Percentiles rank a stretch among this genome's conserved stretches.
Evolutionary conservation across 2,113 vertebrate genomes (phyloP).

Genomic region (Pithys albifrons): DNA sequence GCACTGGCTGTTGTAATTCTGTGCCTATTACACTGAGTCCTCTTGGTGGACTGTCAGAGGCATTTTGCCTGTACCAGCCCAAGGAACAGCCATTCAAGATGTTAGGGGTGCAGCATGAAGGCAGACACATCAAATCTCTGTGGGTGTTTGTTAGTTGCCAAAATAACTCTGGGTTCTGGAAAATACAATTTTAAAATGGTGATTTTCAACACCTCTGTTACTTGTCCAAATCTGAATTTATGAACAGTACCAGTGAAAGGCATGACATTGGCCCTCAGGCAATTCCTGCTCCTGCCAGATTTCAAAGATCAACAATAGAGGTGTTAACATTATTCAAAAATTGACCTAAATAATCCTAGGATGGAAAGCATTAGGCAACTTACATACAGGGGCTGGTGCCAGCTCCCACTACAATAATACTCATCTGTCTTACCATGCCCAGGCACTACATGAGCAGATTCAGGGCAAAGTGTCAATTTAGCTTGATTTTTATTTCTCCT

Average conservation of each 20-base stretch:
- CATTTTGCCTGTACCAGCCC: neutral
- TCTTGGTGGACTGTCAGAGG: neutral
- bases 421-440: neutral
- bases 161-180: slow-evolving; percentile 3
- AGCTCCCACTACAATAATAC: neutral
- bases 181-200: neutral
- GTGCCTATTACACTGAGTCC: accelerated
- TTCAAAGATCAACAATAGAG: slow-evolving; percentile 31
- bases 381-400: neutral
- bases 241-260: neutral
- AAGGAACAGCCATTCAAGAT: neutral
- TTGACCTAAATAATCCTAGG: slow-evolving; percentile 10
- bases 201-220: slow-evolving; percentile 38
- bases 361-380: slow-evolving; percentile 41
- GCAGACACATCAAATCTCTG: neutral
- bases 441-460: neutral
- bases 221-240: slow-evolving; percentile 19
- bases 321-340: slow-evolving; percentile 3
- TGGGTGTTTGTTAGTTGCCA: neutral
- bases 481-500: neutral
- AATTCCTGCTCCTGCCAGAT: slow-evolving; percentile 5
- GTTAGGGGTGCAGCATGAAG: neutral
- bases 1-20: neutral
- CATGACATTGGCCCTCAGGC: slow-evolving; percentile 13
- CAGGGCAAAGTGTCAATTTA: neutral